Conservation (phyloP, 2,888 invertebrate species). For the Stenichneumon culpator region DNA sequence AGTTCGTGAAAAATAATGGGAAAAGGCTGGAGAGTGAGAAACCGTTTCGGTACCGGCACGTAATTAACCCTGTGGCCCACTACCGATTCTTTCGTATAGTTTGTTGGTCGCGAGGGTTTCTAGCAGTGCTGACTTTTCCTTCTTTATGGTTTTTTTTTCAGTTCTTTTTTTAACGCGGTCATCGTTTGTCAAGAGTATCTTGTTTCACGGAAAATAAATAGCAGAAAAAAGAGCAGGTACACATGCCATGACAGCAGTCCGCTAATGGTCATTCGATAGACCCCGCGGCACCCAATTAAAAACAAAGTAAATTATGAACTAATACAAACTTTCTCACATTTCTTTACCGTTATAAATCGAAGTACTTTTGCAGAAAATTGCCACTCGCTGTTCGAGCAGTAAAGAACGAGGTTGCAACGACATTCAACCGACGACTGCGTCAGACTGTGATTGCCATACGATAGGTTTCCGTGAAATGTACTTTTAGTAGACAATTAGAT, state of each 20-base stretch:
- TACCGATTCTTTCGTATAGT: constrained; percentile 13
- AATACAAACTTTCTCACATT: background rate
- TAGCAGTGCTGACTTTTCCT: background rate
- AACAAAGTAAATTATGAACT: background rate
- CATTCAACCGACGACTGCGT: no score
- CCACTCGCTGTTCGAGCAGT: background rate
- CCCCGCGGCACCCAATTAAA: background rate
- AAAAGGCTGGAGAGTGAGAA: background rate
- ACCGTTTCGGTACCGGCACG: background rate
- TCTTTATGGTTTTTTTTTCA: background rate
- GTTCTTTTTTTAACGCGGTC: background rate
- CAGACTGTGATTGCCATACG: no score
- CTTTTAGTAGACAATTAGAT: no score
- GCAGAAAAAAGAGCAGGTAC: background rate
- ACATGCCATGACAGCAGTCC: background rate
- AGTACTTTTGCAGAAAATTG: background rate
- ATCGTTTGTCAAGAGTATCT: constrained; percentile 5
- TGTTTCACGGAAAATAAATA: background rate
- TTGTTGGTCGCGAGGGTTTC: constrained; percentile 9
- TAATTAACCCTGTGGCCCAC: constrained; percentile 28
- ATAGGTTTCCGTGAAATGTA: no score
- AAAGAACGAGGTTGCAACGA: background rate
- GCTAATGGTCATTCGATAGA: background rate
- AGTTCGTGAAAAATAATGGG: constrained; percentile 7
- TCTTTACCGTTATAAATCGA: background rate